A percentile compares a stretch with the other conserved stretches of the same genome.
These are phyloP conservation scores for Sinelater perroti DNA, from an alignment of 2,888 invertebrate genomes.

Conservation along the genomic window DNA sequence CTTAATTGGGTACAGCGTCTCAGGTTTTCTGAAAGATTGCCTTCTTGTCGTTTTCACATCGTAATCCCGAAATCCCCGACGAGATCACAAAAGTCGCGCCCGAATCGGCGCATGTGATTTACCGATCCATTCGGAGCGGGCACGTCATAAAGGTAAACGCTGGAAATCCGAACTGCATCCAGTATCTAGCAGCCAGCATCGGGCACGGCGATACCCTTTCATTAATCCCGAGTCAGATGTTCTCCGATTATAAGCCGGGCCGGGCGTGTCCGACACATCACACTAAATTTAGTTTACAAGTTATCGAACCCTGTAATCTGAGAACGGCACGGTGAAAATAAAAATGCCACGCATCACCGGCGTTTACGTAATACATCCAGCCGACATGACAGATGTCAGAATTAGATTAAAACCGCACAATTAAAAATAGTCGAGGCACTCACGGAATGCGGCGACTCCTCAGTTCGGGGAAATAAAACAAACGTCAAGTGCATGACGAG, in stretches of 20 bases:
- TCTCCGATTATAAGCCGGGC: slow-evolving; percentile 50
- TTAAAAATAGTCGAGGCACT: slow-evolving; percentile 54
- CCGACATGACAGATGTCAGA: slow-evolving; percentile 58
- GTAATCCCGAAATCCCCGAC: too few relatives aligned
- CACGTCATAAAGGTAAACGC: slow-evolving; percentile 12
- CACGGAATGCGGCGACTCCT: slow-evolving; percentile 48
- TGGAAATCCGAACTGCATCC: slow-evolving; percentile 29
- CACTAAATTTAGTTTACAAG: slow-evolving; percentile 54
- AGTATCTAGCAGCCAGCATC: too few relatives aligned
- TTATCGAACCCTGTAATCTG: slow-evolving; percentile 55
- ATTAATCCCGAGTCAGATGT: slow-evolving; percentile 36
- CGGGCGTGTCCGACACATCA: slow-evolving; percentile 56
- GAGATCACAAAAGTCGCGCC: too few relatives aligned
- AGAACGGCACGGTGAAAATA: slow-evolving; percentile 48
- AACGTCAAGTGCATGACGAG: slow-evolving; percentile 51
- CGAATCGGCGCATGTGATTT: too few relatives aligned
- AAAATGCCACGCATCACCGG: slow-evolving; percentile 46
- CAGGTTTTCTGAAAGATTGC: too few relatives aligned
- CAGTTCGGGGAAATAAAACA: slow-evolving; percentile 50
- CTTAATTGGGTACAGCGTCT: too few relatives aligned
- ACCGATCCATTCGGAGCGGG: slow-evolving; percentile 11
- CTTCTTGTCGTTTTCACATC: too few relatives aligned
- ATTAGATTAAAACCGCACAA: slow-evolving; percentile 58
- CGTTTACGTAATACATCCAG: slow-evolving; percentile 52
- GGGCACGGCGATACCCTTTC: slow-evolving; percentile 31